Evolutionary conservation across 2,113 vertebrate species (phyloP).

Genomic region (Melanocharis versteri): DNA sequence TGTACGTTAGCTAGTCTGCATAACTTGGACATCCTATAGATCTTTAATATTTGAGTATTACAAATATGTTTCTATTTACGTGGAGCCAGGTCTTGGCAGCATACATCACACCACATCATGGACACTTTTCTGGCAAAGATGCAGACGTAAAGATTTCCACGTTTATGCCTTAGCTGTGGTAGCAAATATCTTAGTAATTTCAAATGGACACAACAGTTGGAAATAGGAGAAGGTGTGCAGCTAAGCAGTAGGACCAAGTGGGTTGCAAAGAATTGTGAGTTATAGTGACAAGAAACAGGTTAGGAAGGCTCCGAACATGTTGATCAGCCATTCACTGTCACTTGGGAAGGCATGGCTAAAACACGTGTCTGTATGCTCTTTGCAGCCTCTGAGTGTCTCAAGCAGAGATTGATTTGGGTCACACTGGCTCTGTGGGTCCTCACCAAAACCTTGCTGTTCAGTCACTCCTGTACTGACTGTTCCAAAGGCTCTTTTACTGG

Average conservation of each 20-base stretch:
- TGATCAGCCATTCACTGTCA: background rate
- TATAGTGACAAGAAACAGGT: background rate
- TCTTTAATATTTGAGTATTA: background rate
- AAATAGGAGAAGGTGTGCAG: background rate
- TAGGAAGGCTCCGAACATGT: background rate
- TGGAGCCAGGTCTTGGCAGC: background rate
- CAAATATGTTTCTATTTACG: background rate
- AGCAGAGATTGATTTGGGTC: background rate
- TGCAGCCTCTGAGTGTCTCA: background rate
- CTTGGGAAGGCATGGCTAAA: background rate
- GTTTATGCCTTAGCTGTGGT: background rate
- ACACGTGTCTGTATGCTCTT: background rate
- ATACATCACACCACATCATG: no score
- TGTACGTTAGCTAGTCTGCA: background rate
- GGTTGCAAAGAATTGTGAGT: background rate
- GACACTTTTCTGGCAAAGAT: background rate
- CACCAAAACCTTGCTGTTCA: background rate
- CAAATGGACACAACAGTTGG: background rate
- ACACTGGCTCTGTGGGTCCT: background rate
- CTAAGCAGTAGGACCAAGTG: background rate
- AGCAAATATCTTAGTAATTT: background rate
- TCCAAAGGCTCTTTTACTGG: background rate
- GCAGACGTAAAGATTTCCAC: background rate
- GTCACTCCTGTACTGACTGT: background rate
- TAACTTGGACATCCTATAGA: background rate